These are phyloP conservation scores for Aspidiotus rigidus DNA, from an alignment of 2,888 invertebrate species.

Conservation along the genomic window DNA sequence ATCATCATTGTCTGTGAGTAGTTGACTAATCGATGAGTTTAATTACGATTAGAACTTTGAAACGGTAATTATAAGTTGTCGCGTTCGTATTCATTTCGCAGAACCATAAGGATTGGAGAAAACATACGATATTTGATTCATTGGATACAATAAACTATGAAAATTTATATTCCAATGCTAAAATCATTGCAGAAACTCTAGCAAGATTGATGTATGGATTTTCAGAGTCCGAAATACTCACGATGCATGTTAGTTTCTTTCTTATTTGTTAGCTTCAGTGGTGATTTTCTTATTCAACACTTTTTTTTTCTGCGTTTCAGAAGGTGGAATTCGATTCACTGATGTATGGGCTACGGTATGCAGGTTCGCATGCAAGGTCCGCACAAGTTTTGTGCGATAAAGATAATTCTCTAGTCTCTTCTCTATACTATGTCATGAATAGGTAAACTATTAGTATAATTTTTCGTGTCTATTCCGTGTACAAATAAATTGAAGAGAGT, in stretches of 20 bases:
- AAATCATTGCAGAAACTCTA: conserved; percentile 69
- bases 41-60: not conserved
- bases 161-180: conserved; percentile 58
- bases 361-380: conserved; percentile 63
- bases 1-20: conserved; percentile 57
- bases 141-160: conserved; percentile 51
- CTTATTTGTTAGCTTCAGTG: not conserved
- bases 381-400: conserved; percentile 61
- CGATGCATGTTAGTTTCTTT: conserved; percentile 18
- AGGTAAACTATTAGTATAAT: conserved; percentile 39
- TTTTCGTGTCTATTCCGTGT: not conserved
- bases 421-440: conserved; percentile 61
- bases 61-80: not conserved
- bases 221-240: conserved; percentile 30
- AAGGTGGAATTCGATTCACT: conserved; percentile 64
- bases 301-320: conserved; percentile 46
- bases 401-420: conserved; percentile 57
- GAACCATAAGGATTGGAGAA: conserved; percentile 55
- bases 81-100: conserved; percentile 41
- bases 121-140: conserved; percentile 56
- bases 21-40: not conserved
- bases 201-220: conserved; percentile 68
- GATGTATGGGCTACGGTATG: conserved; percentile 63
- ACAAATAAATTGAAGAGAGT: not conserved
- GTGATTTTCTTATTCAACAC: conserved; percentile 8